Conservation (phyloP, 2,888 invertebrate genomes). For the Drosophila stalkeri region DNA sequence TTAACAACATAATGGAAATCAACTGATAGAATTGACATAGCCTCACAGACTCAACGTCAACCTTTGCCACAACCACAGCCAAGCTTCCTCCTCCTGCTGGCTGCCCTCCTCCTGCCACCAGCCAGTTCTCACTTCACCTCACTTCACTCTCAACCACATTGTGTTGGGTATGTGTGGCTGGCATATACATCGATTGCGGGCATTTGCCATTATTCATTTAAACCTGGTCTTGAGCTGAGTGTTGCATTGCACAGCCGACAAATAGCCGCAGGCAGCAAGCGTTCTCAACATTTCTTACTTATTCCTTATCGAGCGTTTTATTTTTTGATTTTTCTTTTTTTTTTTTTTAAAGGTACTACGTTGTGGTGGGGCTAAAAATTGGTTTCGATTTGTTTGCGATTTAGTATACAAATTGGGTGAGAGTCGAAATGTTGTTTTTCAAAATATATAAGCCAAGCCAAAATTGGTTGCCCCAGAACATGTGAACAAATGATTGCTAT, state of each 20-base stretch:
- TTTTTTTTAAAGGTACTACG: neutral
- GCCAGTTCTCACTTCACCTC: neutral
- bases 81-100: neutral
- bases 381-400: conserved; percentile 73
- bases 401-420: conserved; percentile 61
- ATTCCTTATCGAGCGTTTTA: neutral
- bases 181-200: conserved; percentile 21
- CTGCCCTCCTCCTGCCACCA: neutral
- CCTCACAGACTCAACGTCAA: conserved; percentile 37
- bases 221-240: conserved; percentile 57
- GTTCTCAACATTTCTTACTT: conserved; percentile 29
- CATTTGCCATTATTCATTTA: conserved; percentile 73
- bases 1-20: conserved; percentile 78
- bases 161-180: conserved; percentile 10
- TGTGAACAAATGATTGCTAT: conserved; percentile 21
- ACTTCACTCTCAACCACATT: conserved; percentile 5
- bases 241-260: conserved; percentile 67
- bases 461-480: conserved; percentile 57
- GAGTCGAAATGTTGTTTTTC: conserved; percentile 39
- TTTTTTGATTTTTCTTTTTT: conserved; percentile 3
- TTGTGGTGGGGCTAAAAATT: conserved; percentile 21
- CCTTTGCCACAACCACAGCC: conserved; percentile 22
- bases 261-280: conserved; percentile 59
- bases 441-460: conserved; percentile 52
- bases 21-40: conserved; percentile 70